A percentile compares a stretch with the other conserved stretches of the same genome.
These are phyloP conservation scores for Drosophila demipolita DNA, from an alignment of 2,888 invertebrate species.

Conservation along the genomic window DNA sequence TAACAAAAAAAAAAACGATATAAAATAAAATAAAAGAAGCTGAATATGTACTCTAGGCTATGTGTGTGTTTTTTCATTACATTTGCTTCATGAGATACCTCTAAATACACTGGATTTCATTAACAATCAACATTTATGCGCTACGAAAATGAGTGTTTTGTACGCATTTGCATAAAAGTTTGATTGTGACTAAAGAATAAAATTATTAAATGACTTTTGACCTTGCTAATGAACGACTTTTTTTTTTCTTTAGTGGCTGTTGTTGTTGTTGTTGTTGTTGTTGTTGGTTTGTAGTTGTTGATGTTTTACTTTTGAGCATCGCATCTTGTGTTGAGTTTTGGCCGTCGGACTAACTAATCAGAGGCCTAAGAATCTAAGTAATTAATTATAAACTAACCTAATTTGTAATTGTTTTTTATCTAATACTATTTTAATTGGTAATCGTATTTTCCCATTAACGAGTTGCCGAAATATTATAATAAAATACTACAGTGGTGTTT, in stretches of 20 bases:
- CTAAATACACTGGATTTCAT: constrained; percentile 20
- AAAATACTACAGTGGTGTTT: constrained; percentile 25
- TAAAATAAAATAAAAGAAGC: constrained; percentile 3
- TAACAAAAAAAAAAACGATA: background rate
- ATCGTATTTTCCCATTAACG: constrained; percentile 16
- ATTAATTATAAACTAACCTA: constrained; percentile 25
- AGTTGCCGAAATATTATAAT: constrained; percentile 17
- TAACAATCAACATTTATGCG: constrained; percentile 22
- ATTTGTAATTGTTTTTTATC: constrained; percentile 1
- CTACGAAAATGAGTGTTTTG: constrained; percentile 23
- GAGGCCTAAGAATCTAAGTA: constrained; percentile 25
- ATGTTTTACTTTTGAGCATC: constrained; percentile 12
- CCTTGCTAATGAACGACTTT: constrained; percentile 1
- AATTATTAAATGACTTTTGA: constrained; percentile 17
- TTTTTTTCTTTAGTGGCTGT: background rate
- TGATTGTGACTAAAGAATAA: constrained; percentile 13
- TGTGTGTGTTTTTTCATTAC: constrained; percentile 21
- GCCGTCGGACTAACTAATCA: background rate
- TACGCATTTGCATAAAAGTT: constrained; percentile 11
- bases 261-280: constrained; percentile 2
- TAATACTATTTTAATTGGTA: constrained; percentile 15
- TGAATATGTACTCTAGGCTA: constrained; percentile 7
- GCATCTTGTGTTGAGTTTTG: background rate
- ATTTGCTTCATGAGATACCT: constrained; percentile 16
- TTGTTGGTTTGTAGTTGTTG: constrained; percentile 11